Evolutionary conservation across 2,797 vertebrate species (phyloP).

Genomic region (Labeo calbasu): DNA sequence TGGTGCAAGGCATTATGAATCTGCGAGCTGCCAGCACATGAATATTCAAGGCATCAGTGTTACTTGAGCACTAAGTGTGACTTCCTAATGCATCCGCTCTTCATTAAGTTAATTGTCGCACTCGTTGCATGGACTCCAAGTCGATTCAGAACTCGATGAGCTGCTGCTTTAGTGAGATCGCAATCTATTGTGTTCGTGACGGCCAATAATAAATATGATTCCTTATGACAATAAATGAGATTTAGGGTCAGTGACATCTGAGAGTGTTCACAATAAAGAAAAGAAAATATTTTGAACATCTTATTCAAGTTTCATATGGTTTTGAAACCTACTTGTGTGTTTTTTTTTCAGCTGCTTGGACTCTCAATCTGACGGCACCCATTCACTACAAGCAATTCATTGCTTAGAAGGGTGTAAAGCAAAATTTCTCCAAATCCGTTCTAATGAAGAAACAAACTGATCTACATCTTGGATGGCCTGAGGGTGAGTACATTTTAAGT

Average conservation of each 20-base stretch:
- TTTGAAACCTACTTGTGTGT: not conserved
- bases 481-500: not conserved
- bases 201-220: not conserved
- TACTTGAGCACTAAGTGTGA: slow-evolving; percentile 78
- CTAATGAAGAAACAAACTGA: not conserved
- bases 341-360: not conserved
- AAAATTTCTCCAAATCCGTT: not conserved
- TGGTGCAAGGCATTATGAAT: slow-evolving; percentile 67
- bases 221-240: not conserved
- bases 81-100: slow-evolving; percentile 69
- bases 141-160: slow-evolving; percentile 78
- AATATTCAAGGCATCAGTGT: slow-evolving; percentile 77
- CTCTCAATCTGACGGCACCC: not conserved
- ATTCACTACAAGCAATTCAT: not conserved
- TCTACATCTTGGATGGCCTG: not conserved
- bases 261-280: not conserved
- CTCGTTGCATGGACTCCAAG: slow-evolving; percentile 69
- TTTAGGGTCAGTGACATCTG: not conserved
- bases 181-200: slow-evolving; percentile 1
- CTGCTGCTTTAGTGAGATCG: slow-evolving; percentile 64
- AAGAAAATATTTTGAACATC: not conserved
- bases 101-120: slow-evolving; percentile 81
- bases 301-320: not conserved
- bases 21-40: slow-evolving; percentile 72
- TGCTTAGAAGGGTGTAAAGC: not conserved